Evolutionary conservation across 2,113 vertebrate genomes (phyloP).

Genomic region (Eonycteris spelaea): DNA sequence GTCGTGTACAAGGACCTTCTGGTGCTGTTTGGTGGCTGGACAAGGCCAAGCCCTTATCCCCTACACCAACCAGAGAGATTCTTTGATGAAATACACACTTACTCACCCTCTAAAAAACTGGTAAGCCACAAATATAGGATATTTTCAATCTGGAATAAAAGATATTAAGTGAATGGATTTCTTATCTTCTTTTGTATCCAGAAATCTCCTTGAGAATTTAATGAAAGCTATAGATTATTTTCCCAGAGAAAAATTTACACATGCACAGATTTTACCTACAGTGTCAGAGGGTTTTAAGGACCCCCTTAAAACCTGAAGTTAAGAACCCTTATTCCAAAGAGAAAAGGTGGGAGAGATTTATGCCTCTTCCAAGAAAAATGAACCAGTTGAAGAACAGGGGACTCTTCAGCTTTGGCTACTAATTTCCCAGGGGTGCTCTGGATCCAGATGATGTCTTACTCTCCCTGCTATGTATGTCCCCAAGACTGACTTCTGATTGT

Average conservation of each 20-base stretch:
- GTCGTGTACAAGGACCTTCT: conserved; percentile 97
- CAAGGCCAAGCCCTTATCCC: conserved; percentile 96
- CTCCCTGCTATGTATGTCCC: background rate
- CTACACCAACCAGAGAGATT: conserved; percentile 98
- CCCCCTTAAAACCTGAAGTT: background rate
- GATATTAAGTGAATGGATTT: background rate
- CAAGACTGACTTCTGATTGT: background rate
- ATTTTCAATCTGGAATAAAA: background rate
- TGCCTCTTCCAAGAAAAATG: background rate
- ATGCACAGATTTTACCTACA: background rate
- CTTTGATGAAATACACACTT: conserved; percentile 99
- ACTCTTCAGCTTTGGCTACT: background rate
- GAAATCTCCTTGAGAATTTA: background rate
- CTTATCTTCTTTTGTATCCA: background rate
- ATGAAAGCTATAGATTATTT: background rate
- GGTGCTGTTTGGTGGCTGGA: conserved; percentile 98
- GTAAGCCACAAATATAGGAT: conserved; percentile 80
- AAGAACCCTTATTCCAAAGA: background rate
- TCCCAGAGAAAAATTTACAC: background rate
- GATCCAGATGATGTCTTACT: background rate
- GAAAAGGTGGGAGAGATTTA: background rate
- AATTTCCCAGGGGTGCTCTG: background rate
- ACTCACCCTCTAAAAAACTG: conserved; percentile 98
- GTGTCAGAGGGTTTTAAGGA: background rate
- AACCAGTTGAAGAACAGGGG: background rate